Evolutionary conservation across 2,113 vertebrate species (phyloP).

Genomic region (Nothoprocta perdicaria): DNA sequence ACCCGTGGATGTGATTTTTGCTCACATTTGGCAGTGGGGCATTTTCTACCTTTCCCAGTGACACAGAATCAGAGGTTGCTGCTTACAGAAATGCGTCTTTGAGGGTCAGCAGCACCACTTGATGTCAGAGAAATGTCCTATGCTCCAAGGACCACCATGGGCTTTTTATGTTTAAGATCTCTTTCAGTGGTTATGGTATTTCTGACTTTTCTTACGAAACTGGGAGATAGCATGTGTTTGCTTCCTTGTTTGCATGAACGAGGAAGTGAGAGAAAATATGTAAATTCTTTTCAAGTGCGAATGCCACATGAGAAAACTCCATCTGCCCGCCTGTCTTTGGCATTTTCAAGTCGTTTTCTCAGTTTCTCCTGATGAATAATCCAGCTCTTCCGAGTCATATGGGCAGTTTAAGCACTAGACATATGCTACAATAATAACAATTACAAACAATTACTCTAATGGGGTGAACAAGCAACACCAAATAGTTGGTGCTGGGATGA

Average conservation of each 20-base stretch:
- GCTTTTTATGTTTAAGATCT: not conserved
- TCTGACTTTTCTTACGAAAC: not conserved
- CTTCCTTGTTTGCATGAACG: conserved; percentile 19
- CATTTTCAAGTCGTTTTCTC: conserved; percentile 19
- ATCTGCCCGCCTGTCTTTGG: not conserved
- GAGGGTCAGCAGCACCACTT: not conserved
- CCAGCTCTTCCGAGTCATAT: not conserved
- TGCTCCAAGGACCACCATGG: not conserved
- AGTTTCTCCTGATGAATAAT: not conserved
- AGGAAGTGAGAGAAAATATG: conserved; percentile 32
- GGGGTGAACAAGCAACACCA: not conserved
- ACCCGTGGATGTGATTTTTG: not conserved
- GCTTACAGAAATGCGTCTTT: fast-evolving
- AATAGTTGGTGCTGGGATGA: conserved; percentile 10
- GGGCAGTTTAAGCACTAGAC: not conserved
- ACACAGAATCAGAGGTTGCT: not conserved
- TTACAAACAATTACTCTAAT: conserved; percentile 34
- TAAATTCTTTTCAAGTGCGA: not conserved
- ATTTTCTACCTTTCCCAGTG: not conserved
- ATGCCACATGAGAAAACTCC: not conserved
- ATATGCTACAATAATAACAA: conserved; percentile 15
- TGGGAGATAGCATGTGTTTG: not conserved
- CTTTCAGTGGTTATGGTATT: not conserved
- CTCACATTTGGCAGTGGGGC: not conserved
- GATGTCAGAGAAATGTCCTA: not conserved